Percentiles rank a stretch among this genome's conserved stretches.
Evolutionary conservation across 2,888 invertebrate genomes (phyloP).

Genomic region (Craniophora ligustri): DNA sequence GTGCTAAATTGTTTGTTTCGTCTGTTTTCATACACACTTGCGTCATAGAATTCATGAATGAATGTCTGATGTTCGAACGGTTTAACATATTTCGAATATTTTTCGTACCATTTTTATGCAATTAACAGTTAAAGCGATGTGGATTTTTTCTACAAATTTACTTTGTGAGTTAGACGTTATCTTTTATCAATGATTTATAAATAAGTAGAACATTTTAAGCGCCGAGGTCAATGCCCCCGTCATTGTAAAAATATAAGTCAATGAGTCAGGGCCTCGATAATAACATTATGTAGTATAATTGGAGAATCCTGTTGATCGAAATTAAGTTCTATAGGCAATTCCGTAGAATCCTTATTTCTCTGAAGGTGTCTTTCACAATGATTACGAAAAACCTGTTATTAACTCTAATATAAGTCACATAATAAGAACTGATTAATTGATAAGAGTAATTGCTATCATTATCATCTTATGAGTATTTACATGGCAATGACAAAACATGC

Average conservation of each 20-base stretch:
- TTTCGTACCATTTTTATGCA: constrained; percentile 34
- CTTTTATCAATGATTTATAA: constrained; percentile 7
- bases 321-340: constrained; percentile 16
- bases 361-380: constrained; percentile 5
- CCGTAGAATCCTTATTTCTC: not conserved
- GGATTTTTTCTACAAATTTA: constrained; percentile 16
- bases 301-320: constrained; percentile 17
- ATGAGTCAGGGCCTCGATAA: constrained; percentile 36
- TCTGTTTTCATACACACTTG: constrained; percentile 44
- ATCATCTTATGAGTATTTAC: constrained; percentile 28
- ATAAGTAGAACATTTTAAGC: not conserved
- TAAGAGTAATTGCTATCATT: constrained; percentile 36
- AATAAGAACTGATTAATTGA: constrained; percentile 37
- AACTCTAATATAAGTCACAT: constrained; percentile 8
- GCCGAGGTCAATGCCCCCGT: constrained; percentile 44
- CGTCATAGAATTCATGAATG: constrained; percentile 58
- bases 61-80: constrained; percentile 31
- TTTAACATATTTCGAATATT: constrained; percentile 46
- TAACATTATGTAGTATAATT: constrained; percentile 31
- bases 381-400: constrained; percentile 9
- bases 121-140: constrained; percentile 16
- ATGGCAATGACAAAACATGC: constrained; percentile 19
- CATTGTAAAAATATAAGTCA: constrained; percentile 46
- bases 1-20: constrained; percentile 27
- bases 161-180: constrained; percentile 20